Conservation (phyloP, 2,113 vertebrate genomes). For the Nanorana parkeri region DNA sequence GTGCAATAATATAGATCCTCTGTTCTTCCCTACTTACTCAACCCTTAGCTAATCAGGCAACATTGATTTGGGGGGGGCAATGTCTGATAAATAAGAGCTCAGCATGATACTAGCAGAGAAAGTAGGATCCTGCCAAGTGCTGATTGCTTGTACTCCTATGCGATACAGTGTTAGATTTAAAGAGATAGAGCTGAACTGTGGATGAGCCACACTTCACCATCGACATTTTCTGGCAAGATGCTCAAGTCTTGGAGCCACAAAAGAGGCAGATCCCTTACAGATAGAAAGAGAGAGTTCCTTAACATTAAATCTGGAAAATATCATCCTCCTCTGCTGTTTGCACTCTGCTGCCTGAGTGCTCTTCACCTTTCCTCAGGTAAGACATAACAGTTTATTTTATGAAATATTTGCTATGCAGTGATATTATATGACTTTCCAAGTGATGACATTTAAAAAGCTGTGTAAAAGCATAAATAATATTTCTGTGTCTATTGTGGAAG, state of each 20-base stretch:
- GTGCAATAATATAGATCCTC: conserved; percentile 59
- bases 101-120: conserved; percentile 66
- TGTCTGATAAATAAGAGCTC: conserved; percentile 66
- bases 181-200: conserved; percentile 22
- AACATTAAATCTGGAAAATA: conserved; percentile 60
- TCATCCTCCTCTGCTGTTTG: conserved; percentile 49
- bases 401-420: too few relatives aligned
- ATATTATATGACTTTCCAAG: too few relatives aligned
- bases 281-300: conserved; percentile 29
- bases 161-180: conserved; percentile 55
- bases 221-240: conserved; percentile 43
- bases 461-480: too few relatives aligned
- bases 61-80: conserved; percentile 56
- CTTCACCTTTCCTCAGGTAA: conserved; percentile 65
- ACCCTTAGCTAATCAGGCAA: conserved; percentile 56
- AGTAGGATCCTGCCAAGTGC: conserved; percentile 53
- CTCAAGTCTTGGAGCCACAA: not conserved
- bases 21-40: conserved; percentile 53
- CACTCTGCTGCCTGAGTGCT: conserved; percentile 62
- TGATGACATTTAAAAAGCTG: too few relatives aligned
- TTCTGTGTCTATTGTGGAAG: too few relatives aligned
- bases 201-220: conserved; percentile 28
- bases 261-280: conserved; percentile 21
- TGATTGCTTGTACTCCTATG: conserved; percentile 62
- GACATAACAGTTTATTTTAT: not conserved